Evolutionary conservation across 2,888 invertebrate genomes (phyloP).

Genomic region (Ochropleura plecta): DNA sequence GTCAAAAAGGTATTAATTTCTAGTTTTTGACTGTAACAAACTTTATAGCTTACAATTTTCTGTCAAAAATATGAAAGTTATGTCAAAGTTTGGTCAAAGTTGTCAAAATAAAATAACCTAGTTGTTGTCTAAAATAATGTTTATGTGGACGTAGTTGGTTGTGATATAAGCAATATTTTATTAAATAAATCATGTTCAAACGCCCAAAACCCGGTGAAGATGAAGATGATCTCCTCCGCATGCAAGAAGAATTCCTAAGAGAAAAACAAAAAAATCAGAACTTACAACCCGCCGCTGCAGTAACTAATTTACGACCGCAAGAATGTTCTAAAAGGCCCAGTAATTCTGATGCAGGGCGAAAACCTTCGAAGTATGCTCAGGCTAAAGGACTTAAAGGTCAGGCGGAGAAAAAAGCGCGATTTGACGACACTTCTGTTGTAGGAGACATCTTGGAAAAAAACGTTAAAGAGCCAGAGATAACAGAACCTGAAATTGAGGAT

Average conservation of each 20-base stretch:
- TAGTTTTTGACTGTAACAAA: slow-evolving; percentile 2
- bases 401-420: slow-evolving; percentile 83
- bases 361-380: slow-evolving; percentile 86
- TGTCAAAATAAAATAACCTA: slow-evolving; percentile 46
- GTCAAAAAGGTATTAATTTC: background rate
- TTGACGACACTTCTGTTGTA: slow-evolving; percentile 71
- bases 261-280: slow-evolving; percentile 90
- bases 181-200: slow-evolving; percentile 87
- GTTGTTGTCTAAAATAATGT: background rate
- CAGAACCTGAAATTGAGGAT: slow-evolving; percentile 71
- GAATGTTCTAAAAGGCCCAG: slow-evolving; percentile 72
- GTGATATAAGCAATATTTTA: slow-evolving; percentile 1
- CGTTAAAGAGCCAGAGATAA: slow-evolving; percentile 47
- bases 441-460: slow-evolving; percentile 84
- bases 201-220: slow-evolving; percentile 93
- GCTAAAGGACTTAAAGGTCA: slow-evolving; percentile 80
- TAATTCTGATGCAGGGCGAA: slow-evolving; percentile 69
- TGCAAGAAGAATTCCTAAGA: slow-evolving; percentile 93
- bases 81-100: slow-evolving; percentile 20
- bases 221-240: slow-evolving; percentile 93
- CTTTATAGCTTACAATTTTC: background rate
- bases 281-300: slow-evolving; percentile 92
- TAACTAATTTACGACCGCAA: slow-evolving; percentile 85
- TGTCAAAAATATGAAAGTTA: slow-evolving; percentile 8
- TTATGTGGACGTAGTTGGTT: background rate